Base-by-base conservation (phyloP, 1,140 invertebrate genomes). In the Ditylenchus dipsaci region DNA sequence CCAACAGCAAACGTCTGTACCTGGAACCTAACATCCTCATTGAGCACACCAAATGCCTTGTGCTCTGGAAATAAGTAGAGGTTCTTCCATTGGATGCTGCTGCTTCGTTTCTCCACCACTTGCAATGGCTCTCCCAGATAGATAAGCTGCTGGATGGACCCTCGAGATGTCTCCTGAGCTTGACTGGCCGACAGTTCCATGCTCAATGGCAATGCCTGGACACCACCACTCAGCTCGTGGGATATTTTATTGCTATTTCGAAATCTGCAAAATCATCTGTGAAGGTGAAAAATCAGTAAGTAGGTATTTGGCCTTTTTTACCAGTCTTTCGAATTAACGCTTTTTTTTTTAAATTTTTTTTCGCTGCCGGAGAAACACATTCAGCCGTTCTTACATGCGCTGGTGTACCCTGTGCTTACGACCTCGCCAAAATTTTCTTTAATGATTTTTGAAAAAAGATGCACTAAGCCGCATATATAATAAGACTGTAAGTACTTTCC, bases 21-120 rank as follows among this genome's bases (percentile, higher is more conserved):
- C 17, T 65, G 63, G 19, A 75, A 76, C 15, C 38, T 19, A 30
- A 75, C 59, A 59, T 75, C 68, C 56, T 29, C 29, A 58, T 76
- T 53, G 17, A 60, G 23, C 23, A 75, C 62, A 17, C 69, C 8
- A 43, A 64, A 75, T 15, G 69, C 61, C 0, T 58, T 26, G 56
- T 76, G 73, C 29, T 75, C 73, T 7, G 73, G 73, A 57, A 75
- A 75, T 8, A 76, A 30, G 58, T 75, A 75, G 27, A 75, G 42
- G 30, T 75, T 70, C 29, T 67, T 75, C 73, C 72, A 75, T 29
- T 58, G 47, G 9, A 75, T 19, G 23, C 11, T 15, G 3, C 47
- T 58, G 3, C 0, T 3, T 19, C 21, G 42, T 26, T 19, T 45
- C 38, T 68, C 71, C 63, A 17, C 23, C 27, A 17, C 72, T 30